Conservation (phyloP, 1,140 invertebrate species). For the Nomia melanderi region DNA sequence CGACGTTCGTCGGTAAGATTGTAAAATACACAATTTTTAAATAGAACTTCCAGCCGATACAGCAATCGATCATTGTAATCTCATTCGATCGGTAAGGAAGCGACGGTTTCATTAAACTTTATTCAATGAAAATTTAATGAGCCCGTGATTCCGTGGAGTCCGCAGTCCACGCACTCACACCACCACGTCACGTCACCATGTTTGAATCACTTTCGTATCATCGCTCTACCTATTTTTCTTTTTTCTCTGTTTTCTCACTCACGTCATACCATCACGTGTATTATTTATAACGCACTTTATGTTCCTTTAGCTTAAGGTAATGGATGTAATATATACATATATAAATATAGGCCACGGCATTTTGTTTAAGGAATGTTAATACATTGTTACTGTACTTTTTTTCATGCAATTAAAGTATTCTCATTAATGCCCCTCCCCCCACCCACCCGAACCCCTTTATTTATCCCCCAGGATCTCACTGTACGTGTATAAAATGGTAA, state of each 20-base stretch:
- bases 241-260: neutral
- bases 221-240: neutral
- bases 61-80: neutral
- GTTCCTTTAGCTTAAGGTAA: slow-evolving; percentile 72
- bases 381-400: slow-evolving; percentile 71
- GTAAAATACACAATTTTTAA: no score
- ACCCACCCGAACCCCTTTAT: slow-evolving; percentile 55
- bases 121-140: neutral
- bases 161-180: neutral
- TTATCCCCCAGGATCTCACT: slow-evolving; percentile 14
- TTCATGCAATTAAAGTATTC: slow-evolving; percentile 73
- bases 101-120: neutral
- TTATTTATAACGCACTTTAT: slow-evolving; percentile 66
- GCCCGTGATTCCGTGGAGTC: neutral
- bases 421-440: slow-evolving; percentile 63
- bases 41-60: no score
- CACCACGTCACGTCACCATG: no score
- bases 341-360: slow-evolving; percentile 61
- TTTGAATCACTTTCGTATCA: no score
- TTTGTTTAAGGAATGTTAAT: slow-evolving; percentile 78
- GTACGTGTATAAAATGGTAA: neutral
- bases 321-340: slow-evolving; percentile 68
- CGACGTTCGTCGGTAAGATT: no score
- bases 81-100: neutral
- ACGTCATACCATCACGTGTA: slow-evolving; percentile 49